Conservation (phyloP, 1,140 invertebrate genomes). For the Drosophila lacteicornis region DNA sequence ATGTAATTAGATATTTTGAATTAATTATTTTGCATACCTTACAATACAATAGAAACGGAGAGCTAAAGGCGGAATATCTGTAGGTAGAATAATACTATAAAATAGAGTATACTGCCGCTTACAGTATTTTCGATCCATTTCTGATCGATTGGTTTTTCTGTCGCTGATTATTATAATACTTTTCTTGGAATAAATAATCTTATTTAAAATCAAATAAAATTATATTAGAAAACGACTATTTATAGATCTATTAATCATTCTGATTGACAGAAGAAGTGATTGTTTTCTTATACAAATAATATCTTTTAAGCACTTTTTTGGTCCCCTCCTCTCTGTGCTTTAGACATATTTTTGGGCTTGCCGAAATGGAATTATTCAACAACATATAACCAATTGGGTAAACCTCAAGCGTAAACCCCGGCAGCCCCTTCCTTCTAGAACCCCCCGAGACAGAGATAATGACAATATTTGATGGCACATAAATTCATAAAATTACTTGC, state of each 20-base stretch:
- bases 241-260: slow-evolving; percentile 11
- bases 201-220: neutral
- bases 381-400: slow-evolving; percentile 7
- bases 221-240: neutral
- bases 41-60: neutral
- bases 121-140: neutral
- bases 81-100: neutral
- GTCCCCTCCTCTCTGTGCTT: neutral
- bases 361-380: slow-evolving; percentile 30
- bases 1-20: slow-evolving; percentile 29
- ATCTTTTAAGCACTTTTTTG: slow-evolving; percentile 7
- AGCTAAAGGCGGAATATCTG: neutral
- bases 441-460: slow-evolving; percentile 31
- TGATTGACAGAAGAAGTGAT: slow-evolving; percentile 10
- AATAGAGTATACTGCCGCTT: neutral
- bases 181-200: neutral
- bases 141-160: slow-evolving; percentile 3
- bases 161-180: neutral
- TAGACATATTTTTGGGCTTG: slow-evolving; percentile 31
- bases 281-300: neutral
- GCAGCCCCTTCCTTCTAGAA: slow-evolving; percentile 11
- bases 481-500: slow-evolving; percentile 52
- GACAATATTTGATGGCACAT: slow-evolving; percentile 76
- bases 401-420: slow-evolving; percentile 8
- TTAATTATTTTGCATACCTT: slow-evolving; percentile 6